Evolutionary conservation across 1,140 invertebrate species (phyloP), one percentile per base, ranked within the genome.

Genomic region (Nephila pilipes): DNA sequence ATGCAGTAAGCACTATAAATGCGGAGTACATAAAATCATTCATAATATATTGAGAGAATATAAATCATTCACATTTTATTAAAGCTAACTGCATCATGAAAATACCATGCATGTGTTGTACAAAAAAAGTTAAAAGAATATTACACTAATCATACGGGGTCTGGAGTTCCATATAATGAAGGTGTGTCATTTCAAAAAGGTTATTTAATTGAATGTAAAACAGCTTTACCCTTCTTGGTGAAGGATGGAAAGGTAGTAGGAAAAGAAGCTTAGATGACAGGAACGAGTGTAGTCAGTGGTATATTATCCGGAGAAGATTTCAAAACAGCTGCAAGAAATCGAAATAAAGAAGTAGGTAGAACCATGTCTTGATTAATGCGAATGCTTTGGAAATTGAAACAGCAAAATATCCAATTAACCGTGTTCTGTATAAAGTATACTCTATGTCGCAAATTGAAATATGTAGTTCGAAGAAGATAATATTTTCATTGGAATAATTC

Each of bases 401-500:
- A 3, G 38, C 38, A 38, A 38, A 38, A 38, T 38, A 38, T 6
- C 38, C 38, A 38, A 38, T 38, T 38, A 38, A 38, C 6, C 38
- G 38, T 3, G 38, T 38, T 38, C 38, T 6, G 2, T 46, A 38
- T 38, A 83, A 55, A 65, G 63, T 85, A 29, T 90, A 55, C 75
- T 79, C 88, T 16, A 80, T 80, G 5, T 25, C 88, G 16, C 63
- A 65, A 22, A 90, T 25, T 38, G 88, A 55, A 90, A 36, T 58
- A 57, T 57, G 54, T 60, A 54, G 1, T n/a, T 80, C 10, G 55
- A 80, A 32, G 38, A 90, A 54, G 75, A 94, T 10, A 92, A 91
- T 36, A 32, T 93, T 65, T 92, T 93, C 14, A 20, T 25, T 46
- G 85, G 83, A 80, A 18, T 46, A 14, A 60, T 89, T 16, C 91